Conservation (phyloP, 1,140 invertebrate species). For the Archegozetes longisetosus region DNA sequence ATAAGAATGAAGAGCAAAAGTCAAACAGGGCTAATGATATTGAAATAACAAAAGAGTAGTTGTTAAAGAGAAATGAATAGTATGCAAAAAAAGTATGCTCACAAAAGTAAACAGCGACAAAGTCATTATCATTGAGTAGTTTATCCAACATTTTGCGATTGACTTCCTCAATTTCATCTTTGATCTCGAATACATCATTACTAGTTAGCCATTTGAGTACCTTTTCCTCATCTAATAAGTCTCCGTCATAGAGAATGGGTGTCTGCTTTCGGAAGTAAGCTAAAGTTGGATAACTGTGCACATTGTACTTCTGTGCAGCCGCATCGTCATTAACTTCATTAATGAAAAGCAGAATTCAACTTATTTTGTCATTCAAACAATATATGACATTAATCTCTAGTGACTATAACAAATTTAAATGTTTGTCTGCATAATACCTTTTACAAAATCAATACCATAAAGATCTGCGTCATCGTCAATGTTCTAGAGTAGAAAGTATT, state of each 20-base stretch:
- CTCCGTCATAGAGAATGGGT: slow-evolving; percentile 77
- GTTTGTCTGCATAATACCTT: slow-evolving; percentile 8
- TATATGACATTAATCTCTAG: neutral
- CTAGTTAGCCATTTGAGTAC: slow-evolving; percentile 76
- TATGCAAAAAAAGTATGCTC: too few relatives aligned
- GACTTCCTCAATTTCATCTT: slow-evolving; percentile 90
- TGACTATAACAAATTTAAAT: neutral
- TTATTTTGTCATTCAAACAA: neutral
- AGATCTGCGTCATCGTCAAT: slow-evolving; percentile 85
- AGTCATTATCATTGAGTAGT: slow-evolving; percentile 81
- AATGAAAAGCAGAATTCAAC: too few relatives aligned
- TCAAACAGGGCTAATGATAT: too few relatives aligned
- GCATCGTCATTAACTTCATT: slow-evolving; percentile 66
- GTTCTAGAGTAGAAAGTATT: slow-evolving; percentile 31
- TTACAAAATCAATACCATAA: slow-evolving; percentile 78
- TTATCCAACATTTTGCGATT: slow-evolving; percentile 90
- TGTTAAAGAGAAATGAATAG: too few relatives aligned
- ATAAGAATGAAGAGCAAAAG: slow-evolving; percentile 18
- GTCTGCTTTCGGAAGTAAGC: slow-evolving; percentile 77
- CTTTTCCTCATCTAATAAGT: slow-evolving; percentile 65
- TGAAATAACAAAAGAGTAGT: too few relatives aligned
- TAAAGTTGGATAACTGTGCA: slow-evolving; percentile 57
- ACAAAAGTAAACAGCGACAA: slow-evolving; percentile 89
- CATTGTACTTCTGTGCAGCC: slow-evolving; percentile 59
- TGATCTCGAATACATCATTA: slow-evolving; percentile 85